These are phyloP conservation scores for Lasioglossum leucozonium DNA, from an alignment of 2,888 invertebrate genomes.

Conservation along the genomic window DNA sequence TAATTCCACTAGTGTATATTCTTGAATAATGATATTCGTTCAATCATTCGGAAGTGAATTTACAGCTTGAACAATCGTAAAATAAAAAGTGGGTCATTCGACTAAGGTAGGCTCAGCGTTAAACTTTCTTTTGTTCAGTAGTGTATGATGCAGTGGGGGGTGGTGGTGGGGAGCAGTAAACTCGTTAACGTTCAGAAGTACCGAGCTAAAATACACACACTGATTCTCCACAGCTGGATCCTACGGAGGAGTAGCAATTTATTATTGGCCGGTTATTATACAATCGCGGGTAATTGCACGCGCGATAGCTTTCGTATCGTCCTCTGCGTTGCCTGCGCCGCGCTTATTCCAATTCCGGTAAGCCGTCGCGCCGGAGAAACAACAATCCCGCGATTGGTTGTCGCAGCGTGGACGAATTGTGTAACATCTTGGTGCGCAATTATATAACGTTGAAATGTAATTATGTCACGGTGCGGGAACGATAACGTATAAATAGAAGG, in stretches of 20 bases:
- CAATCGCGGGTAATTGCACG: slow-evolving; percentile 30
- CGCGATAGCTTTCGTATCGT: slow-evolving; percentile 21
- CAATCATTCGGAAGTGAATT: too few relatives aligned
- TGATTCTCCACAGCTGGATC: background rate
- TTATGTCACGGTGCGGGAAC: slow-evolving; percentile 43
- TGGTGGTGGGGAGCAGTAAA: too few relatives aligned
- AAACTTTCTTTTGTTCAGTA: background rate
- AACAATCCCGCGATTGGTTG: slow-evolving; percentile 12
- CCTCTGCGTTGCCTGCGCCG: slow-evolving; percentile 30
- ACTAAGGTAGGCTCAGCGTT: background rate
- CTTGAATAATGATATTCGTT: too few relatives aligned
- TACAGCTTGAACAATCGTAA: background rate
- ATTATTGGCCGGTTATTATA: slow-evolving; percentile 36
- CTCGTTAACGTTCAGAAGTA: background rate
- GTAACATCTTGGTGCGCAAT: slow-evolving; percentile 25
- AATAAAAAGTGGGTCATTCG: background rate
- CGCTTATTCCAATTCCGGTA: slow-evolving; percentile 21
- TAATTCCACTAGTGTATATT: too few relatives aligned
- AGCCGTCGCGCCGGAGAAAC: background rate
- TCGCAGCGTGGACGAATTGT: slow-evolving; percentile 31
- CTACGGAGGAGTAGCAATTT: slow-evolving; percentile 17
- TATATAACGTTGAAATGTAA: slow-evolving; percentile 40
- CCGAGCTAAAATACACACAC: background rate
- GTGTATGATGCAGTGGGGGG: too few relatives aligned
- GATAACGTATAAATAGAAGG: slow-evolving; percentile 44